Percentiles rank a stretch among this genome's conserved stretches.
phyloP scores from a whole-genome alignment of 2,888 invertebrate genomes.

The Myopa testacea region DNA sequence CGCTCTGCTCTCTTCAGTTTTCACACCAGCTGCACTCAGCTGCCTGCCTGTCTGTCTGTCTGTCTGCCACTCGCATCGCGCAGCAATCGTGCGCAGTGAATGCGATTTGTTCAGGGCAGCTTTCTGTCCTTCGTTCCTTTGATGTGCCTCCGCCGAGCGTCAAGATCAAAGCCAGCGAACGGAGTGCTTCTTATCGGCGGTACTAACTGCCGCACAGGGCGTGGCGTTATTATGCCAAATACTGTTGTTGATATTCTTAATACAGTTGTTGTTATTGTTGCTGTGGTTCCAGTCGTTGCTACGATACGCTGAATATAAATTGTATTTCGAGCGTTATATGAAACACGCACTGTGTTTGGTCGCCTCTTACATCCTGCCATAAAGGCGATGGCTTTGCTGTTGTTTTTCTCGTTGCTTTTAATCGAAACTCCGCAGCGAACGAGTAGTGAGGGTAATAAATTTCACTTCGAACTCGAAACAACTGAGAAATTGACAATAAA shows the following conservation, averaged over 20 bases:
- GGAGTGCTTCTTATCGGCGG: background rate
- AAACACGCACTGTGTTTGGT: background rate
- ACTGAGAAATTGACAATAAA: background rate
- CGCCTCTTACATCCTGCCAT: background rate
- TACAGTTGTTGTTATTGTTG: background rate
- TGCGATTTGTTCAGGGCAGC: background rate
- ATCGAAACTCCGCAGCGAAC: background rate
- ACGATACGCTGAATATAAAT: background rate
- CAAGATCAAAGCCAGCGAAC: conserved; percentile 1
- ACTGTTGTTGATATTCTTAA: background rate
- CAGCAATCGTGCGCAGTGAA: background rate
- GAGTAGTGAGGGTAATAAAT: background rate
- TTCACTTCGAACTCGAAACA: conserved; percentile 7
- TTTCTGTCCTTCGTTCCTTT: background rate
- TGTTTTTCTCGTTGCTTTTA: background rate
- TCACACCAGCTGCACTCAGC: background rate
- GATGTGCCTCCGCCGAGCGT: background rate
- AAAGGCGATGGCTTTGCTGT: background rate
- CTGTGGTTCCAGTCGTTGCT: background rate
- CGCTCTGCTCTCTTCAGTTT: background rate
- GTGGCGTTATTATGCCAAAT: background rate
- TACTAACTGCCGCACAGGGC: background rate
- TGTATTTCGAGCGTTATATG: background rate
- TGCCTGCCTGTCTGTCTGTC: background rate
- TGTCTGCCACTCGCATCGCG: background rate